These are phyloP conservation scores for Poeciliopsis gracilis DNA, from an alignment of 2,797 vertebrate species.

Conservation along the genomic window DNA sequence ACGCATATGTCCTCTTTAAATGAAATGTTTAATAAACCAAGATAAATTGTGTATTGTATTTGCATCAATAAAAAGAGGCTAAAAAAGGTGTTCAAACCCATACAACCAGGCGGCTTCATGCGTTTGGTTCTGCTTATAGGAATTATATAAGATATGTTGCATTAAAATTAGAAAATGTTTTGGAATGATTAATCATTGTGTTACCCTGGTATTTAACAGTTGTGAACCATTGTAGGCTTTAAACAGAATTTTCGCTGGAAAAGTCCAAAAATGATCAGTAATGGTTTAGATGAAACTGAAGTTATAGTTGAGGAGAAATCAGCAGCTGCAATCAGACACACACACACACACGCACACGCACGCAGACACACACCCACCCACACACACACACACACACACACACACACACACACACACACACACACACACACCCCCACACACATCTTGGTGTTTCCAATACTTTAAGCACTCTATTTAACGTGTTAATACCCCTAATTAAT, in stretches of 20 bases:
- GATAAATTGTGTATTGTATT: no score
- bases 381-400: background rate
- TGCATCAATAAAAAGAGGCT: background rate
- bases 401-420: background rate
- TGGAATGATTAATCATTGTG: background rate
- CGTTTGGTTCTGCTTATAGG: background rate
- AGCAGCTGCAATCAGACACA: background rate
- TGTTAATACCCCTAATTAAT: conserved; percentile 35
- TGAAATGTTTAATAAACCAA: no score
- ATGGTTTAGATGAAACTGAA: conserved; percentile 6
- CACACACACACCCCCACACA: background rate
- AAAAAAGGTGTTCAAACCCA: background rate
- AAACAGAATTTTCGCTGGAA: background rate
- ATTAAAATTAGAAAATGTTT: background rate
- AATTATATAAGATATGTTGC: no score
- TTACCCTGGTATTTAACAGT: background rate
- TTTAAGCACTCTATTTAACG: conserved; percentile 23
- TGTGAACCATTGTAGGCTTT: background rate
- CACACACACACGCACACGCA: background rate
- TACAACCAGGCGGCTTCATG: background rate
- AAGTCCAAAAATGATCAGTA: background rate
- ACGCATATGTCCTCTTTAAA: no score
- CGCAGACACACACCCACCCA: background rate
- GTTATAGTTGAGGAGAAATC: background rate
- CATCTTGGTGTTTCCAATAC: conserved; percentile 3